Conservation (phyloP, 2,888 invertebrate genomes). For the Brachyptera risi region DNA sequence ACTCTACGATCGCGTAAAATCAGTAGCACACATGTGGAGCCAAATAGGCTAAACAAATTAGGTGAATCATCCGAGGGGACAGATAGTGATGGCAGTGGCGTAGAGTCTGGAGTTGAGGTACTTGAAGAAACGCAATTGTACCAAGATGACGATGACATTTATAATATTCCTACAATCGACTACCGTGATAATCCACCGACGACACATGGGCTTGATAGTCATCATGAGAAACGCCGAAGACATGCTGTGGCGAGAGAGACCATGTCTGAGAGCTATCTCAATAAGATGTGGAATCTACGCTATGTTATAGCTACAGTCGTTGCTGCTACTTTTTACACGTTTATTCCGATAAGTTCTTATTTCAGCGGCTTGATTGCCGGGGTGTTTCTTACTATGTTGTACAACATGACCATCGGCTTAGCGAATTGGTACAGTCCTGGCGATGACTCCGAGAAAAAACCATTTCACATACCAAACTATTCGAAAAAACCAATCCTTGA, state of each 20-base stretch:
- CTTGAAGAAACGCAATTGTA: slow-evolving; percentile 45
- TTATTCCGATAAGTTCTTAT: background rate
- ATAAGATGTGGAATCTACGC: background rate
- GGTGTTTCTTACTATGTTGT: background rate
- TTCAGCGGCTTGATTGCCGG: background rate
- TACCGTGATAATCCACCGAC: slow-evolving; percentile 19
- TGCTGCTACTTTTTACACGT: background rate
- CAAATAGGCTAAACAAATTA: background rate
- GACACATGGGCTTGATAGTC: background rate
- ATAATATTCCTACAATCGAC: slow-evolving; percentile 23
- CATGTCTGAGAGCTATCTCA: background rate
- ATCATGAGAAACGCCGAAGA: background rate
- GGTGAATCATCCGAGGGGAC: background rate
- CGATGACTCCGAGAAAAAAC: background rate
- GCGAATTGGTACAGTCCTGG: background rate
- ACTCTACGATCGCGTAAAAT: too few species aligned
- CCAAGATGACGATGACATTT: background rate
- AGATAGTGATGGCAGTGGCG: slow-evolving; percentile 39
- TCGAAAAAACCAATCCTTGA: background rate
- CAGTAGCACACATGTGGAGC: too few species aligned
- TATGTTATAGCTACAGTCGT: background rate
- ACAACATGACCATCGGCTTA: background rate
- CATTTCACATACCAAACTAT: background rate
- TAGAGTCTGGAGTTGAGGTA: slow-evolving; percentile 53
- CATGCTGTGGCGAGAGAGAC: background rate